A percentile compares a stretch with the other conserved stretches of the same genome.
Conservation (phyloP, 37 sponge, comb jelly and placozoan genomes). For the Eunapius fragilis region DNA sequence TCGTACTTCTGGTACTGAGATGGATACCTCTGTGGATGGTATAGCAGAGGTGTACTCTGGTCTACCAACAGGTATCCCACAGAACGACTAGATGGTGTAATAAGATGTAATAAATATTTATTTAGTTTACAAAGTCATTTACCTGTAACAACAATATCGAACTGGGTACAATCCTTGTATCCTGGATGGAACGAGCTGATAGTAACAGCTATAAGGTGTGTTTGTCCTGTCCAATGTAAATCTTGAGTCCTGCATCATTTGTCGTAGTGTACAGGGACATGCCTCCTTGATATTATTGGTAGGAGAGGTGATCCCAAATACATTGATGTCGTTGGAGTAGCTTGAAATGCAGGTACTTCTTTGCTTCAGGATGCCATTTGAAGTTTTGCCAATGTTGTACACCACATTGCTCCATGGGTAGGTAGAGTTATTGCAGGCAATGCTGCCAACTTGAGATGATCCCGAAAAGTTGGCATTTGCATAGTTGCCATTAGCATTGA, state of each 20-base stretch:
- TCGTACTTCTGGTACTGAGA: constrained; percentile 6
- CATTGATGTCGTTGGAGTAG: background rate
- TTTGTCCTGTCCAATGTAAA: background rate
- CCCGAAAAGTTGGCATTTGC: constrained; percentile 4
- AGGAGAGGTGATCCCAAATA: background rate
- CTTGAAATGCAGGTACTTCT: constrained; percentile 5
- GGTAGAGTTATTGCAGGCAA: constrained; percentile 9
- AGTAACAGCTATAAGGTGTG: background rate
- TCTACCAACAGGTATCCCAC: background rate
- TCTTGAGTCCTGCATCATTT: background rate
- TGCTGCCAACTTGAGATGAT: background rate
- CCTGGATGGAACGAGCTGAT: background rate
- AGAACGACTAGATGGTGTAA: background rate
- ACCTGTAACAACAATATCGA: background rate
- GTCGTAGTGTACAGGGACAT: constrained; percentile 48
- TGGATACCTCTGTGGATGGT: background rate
- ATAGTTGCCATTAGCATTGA: constrained; percentile 19
- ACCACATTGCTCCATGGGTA: constrained; percentile 15
- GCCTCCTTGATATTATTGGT: background rate
- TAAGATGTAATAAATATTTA: background rate
- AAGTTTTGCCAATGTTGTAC: constrained; percentile 14
- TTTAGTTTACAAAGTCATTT: background rate
- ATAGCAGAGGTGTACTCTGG: constrained; percentile 19
- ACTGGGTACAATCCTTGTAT: background rate
- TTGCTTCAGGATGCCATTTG: background rate